phyloP scores from a whole-genome alignment of 1,140 invertebrate genomes.

The Neodiprion fabricii region DNA sequence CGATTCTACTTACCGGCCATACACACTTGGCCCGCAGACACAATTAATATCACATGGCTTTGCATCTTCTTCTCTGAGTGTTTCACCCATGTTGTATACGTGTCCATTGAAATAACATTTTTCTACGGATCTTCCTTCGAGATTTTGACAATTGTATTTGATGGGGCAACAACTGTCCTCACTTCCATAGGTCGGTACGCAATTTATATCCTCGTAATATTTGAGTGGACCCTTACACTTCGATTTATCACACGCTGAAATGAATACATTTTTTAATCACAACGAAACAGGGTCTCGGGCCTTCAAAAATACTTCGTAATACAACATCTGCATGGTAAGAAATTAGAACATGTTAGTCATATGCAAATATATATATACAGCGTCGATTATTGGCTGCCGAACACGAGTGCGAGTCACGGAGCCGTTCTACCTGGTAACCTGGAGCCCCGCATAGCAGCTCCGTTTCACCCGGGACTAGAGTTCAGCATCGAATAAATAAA shows the following conservation, averaged over 20 bases:
- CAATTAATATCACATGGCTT: constrained; percentile 34
- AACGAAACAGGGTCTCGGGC: too few species aligned
- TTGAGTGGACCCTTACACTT: constrained; percentile 30
- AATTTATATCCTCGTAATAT: constrained; percentile 32
- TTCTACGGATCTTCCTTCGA: constrained; percentile 18
- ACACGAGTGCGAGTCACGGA: too few species aligned
- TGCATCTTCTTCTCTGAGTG: constrained; percentile 28
- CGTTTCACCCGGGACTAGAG: too few species aligned
- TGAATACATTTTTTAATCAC: not conserved
- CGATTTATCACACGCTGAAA: constrained; percentile 30
- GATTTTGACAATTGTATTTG: constrained; percentile 31
- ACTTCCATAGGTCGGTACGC: constrained; percentile 33
- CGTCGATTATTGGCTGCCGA: too few species aligned
- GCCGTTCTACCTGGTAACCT: too few species aligned
- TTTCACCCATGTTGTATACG: constrained; percentile 31
- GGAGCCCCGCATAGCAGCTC: too few species aligned
- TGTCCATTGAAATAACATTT: constrained; percentile 39
- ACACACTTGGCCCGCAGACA: constrained; percentile 14
- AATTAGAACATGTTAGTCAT: too few species aligned
- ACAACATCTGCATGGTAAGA: too few species aligned
- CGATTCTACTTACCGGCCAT: not conserved
- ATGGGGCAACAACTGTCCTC: constrained; percentile 34
- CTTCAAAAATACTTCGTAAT: too few species aligned
- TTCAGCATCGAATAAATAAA: too few species aligned
- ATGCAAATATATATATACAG: too few species aligned